These are phyloP conservation scores for Pampus argenteus DNA, from an alignment of 2,797 vertebrate species.

Conservation along the genomic window DNA sequence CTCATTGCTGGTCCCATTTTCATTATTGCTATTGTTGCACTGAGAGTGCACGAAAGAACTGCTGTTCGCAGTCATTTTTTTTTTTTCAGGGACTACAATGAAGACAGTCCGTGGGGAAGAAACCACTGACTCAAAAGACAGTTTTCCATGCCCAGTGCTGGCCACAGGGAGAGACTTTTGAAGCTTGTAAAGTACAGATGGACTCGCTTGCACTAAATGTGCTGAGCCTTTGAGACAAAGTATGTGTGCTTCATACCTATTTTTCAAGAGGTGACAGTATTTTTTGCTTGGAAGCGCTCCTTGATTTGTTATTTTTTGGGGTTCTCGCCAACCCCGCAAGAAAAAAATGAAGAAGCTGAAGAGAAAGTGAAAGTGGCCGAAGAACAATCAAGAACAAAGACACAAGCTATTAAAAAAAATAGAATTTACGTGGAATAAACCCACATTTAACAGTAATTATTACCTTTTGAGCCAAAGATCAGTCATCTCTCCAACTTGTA, in stretches of 20 bases:
- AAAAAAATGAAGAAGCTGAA: constrained; percentile 50
- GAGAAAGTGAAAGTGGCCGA: constrained; percentile 50
- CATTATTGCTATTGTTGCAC: constrained; percentile 79
- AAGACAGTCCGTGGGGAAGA: constrained; percentile 77
- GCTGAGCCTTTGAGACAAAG: constrained; percentile 55
- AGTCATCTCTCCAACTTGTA: constrained; percentile 71
- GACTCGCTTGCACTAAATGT: constrained; percentile 53
- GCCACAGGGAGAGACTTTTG: constrained; percentile 75
- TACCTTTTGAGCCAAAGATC: constrained; percentile 83
- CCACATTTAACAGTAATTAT: constrained; percentile 49
- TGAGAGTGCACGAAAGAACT: constrained; percentile 72
- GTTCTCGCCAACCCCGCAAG: constrained; percentile 20
- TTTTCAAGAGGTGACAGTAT: constrained; percentile 60
- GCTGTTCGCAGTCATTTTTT: constrained; percentile 47
- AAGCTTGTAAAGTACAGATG: constrained; percentile 63
- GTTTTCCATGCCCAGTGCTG: constrained; percentile 79
- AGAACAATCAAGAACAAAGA: constrained; percentile 68
- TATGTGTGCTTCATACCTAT: constrained; percentile 42
- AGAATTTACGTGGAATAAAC: constrained; percentile 18
- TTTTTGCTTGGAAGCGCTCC: constrained; percentile 51
- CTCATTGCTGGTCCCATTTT: constrained; percentile 79
- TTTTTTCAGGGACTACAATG: constrained; percentile 74
- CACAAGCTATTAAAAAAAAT: constrained; percentile 20
- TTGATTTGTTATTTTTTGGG: constrained; percentile 42
- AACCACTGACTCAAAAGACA: constrained; percentile 73